phyloP scores from a whole-genome alignment of 2,888 invertebrate species.

The Ptilodon capucinus region DNA sequence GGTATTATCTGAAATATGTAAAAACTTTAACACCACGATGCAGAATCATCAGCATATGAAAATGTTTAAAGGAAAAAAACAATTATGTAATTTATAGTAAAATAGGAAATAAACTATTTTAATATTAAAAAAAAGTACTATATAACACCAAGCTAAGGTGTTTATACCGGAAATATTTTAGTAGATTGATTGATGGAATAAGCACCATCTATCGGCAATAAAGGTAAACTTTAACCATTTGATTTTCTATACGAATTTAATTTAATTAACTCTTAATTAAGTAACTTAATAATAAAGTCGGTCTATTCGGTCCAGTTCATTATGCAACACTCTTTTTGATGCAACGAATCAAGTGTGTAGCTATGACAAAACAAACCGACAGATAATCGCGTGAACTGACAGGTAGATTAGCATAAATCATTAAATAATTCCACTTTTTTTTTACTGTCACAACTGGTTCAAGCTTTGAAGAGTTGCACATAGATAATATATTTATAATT shows the following conservation, averaged over 20 bases:
- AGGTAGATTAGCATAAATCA: neutral
- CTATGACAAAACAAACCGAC: slow-evolving; percentile 33
- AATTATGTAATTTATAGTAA: neutral
- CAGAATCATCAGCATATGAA: slow-evolving; percentile 10
- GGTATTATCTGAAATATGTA: slow-evolving; percentile 8
- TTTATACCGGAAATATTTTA: neutral
- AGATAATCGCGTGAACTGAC: slow-evolving; percentile 12
- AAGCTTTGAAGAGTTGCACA: neutral
- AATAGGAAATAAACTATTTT: neutral
- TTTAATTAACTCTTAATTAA: neutral
- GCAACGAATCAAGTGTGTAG: slow-evolving; percentile 1
- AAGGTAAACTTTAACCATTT: neutral
- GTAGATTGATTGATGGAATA: neutral
- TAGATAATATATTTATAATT: too few relatives aligned
- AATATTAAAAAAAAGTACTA: neutral
- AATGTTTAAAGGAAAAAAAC: neutral
- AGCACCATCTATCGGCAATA: slow-evolving; percentile 34
- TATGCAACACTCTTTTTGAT: neutral
- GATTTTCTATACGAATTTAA: too few relatives aligned
- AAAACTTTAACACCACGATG: slow-evolving; percentile 39
- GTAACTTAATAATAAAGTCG: neutral
- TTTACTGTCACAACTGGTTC: neutral
- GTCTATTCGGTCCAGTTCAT: neutral
- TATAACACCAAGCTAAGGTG: neutral
- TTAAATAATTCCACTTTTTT: neutral